Base-by-base conservation (phyloP, 2,113 vertebrate genomes). In the Potamarius usumacintae region DNA sequence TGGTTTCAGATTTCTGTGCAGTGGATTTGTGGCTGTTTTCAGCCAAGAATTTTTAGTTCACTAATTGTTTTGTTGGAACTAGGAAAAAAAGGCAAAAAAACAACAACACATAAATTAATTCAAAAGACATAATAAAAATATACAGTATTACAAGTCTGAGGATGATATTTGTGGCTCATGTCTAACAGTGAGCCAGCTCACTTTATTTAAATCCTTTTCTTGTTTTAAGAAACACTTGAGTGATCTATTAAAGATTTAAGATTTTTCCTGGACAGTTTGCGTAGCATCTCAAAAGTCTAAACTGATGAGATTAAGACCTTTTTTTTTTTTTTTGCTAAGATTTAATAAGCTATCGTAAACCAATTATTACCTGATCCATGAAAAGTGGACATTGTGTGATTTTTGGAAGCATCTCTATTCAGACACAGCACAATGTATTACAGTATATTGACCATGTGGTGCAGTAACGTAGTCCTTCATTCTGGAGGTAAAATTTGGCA, bases 171-270 rank as follows among this genome's bases (percentile, higher is more conserved):
- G 22, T 69, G 78, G 84, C 87, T 76, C 53, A 69, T 55, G 50
- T 72, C 27, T 67, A 86, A 53, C 82, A 84, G 86, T 79, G 85
- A 87, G 89, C 87, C 81, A 76, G 88, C 86, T 87, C 86, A 88
- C 72, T 83, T 89, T 60, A 53, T n/a, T 48, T 25, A 84, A 88
- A 62, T 17, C 17, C 34, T 86, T 15, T 53, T 84, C 81, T 90
- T 78, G 7, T 65, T 74, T 30, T 50, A 74, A 74, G 22, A 10
- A 74, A 48, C 69, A 62, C 9, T 22, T 12, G 52, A 27, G 18
- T 57, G 11, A 72, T 11, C 27, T 58, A 1, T 58, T 55, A 84
- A 58, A 71, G 17, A 25, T 84, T n/a, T 62, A 60, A 72, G 9
- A 42, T 58, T n/a, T 76, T 34, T 58, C 30, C 76, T 55, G 5